Percentiles rank a stretch among this genome's conserved stretches.
Conservation (phyloP, 2,888 invertebrate species). For the Bimastos eiseni region DNA sequence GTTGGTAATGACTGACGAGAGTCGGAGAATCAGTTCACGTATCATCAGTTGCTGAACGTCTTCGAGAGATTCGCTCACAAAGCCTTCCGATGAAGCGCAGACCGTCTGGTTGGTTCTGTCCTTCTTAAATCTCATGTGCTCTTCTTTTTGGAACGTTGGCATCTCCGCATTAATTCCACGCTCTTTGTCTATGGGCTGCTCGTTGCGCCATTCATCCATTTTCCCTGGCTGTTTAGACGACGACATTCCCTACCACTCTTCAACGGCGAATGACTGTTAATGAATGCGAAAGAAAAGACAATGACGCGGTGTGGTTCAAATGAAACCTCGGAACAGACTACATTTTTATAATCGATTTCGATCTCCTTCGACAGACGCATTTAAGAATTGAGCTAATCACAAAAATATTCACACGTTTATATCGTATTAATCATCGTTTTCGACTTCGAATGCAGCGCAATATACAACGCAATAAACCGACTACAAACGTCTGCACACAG, state of each 20-base stretch:
- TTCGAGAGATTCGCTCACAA: not conserved
- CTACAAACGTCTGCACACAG: no score
- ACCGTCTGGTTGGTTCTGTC: not conserved
- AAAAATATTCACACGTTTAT: no score
- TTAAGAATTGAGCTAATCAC: no score
- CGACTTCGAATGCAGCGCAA: no score
- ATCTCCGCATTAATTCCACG: not conserved
- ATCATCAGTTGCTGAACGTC: not conserved
- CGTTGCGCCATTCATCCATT: not conserved
- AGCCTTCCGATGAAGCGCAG: not conserved
- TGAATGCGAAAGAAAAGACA: no score
- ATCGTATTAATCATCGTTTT: no score
- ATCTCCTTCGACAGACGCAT: no score
- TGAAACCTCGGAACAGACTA: no score
- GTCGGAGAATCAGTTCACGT: not conserved
- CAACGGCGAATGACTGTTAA: no score
- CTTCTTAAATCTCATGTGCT: not conserved
- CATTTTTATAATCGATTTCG: no score
- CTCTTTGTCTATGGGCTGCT: not conserved
- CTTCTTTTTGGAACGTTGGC: not conserved
- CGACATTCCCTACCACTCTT: not conserved
- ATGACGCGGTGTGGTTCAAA: no score
- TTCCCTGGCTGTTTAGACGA: not conserved
- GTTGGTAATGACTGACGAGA: not conserved
- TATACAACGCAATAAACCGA: no score